Base-by-base conservation (phyloP, 2,113 vertebrate species). In the Pygoscelis adeliae region DNA sequence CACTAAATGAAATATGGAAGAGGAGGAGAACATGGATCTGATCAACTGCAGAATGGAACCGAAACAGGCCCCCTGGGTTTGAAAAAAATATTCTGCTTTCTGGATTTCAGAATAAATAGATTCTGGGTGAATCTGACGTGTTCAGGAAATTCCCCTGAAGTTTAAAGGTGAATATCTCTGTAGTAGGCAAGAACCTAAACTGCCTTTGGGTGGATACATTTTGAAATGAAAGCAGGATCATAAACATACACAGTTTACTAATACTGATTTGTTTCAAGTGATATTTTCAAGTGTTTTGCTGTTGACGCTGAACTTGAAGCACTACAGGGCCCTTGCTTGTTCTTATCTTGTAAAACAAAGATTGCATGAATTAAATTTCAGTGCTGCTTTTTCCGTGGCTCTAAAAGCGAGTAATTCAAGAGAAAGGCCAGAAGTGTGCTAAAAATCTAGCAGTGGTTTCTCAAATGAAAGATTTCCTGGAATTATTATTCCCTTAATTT, bases 391-490 rank as follows among this genome's bases (percentile, higher is more conserved):
- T 66, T 72, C 63, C 9, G 2, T 62, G 8, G n/a, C 85, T 87
- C 47, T 70, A 16, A 30, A 42, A 80, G 34, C 1, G 0, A 91
- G 27, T 47, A 50, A 55, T 25, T 62, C 2, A 2, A 87, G 71
- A 72, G 73, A 69, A 91, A 63, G 67, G 66, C 32, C 82, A 76
- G 66, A 95, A 80, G n/a, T 82, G 80, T 95, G 92, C 30, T 78
- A 92, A 95, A 94, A 89, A 87, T 94, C 59, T 42, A 81, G 61
- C 62, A 47, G 79, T 50, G 70, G 78, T 81, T 97, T 94, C 63
- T 93, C 11, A 91, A 94, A 87, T 92, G 74, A 81, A 94, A 93
- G 61, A 80, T 91, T 92, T 95, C 89, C 89, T 97, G 92, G 88
- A 97, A 91, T 83, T 84, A 92, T 92, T 87, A 56, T 63, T 85